A percentile compares a stretch with the other conserved stretches of the same genome.
phyloP scores from a whole-genome alignment of 2,888 invertebrate genomes.

The Apamea sordens region DNA sequence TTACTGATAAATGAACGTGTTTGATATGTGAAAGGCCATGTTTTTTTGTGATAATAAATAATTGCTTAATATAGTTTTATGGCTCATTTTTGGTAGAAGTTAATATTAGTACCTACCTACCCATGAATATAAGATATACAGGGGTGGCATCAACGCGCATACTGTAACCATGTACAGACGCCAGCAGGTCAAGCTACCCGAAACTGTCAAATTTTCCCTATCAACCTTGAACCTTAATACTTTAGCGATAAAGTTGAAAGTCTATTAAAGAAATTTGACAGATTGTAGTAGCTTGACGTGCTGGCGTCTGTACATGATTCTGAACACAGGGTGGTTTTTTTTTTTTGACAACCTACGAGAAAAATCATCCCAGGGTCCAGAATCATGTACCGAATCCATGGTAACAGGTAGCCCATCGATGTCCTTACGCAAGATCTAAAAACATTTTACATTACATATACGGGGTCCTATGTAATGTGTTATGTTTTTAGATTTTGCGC shows the following conservation, averaged over 20 bases:
- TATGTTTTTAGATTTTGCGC: neutral
- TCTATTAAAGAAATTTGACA: no score
- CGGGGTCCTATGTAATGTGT: neutral
- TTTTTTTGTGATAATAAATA: slow-evolving; percentile 12
- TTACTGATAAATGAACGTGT: slow-evolving; percentile 31
- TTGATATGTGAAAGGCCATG: slow-evolving; percentile 15
- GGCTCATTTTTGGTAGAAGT: neutral
- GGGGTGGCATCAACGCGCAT: neutral
- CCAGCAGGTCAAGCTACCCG: no score
- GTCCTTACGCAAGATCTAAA: neutral
- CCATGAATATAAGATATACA: neutral
- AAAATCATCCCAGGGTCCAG: neutral
- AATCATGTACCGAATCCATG: neutral
- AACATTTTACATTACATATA: no score
- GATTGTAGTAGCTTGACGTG: no score
- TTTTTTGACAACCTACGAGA: neutral
- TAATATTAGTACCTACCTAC: neutral
- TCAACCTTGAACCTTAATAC: no score
- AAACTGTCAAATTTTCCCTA: no score
- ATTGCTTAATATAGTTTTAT: slow-evolving; percentile 22
- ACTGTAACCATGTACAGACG: neutral
- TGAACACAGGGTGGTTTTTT: neutral
- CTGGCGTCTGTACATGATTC: no score
- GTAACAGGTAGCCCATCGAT: neutral
- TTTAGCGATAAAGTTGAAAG: no score